These are phyloP conservation scores for Daptonema setosum DNA, from an alignment of 2,888 invertebrate genomes.

Conservation along the genomic window DNA sequence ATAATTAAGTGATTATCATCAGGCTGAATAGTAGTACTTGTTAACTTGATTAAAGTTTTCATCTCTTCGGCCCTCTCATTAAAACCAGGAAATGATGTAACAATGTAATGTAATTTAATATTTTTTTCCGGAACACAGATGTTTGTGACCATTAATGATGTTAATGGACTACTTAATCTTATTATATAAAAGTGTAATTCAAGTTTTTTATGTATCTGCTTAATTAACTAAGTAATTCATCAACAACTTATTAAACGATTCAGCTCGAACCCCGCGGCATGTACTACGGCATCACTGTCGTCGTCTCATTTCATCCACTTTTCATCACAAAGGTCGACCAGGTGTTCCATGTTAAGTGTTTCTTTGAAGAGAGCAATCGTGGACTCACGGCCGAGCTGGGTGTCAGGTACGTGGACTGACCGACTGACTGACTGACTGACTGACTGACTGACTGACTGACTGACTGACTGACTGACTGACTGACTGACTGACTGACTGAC, in stretches of 20 bases:
- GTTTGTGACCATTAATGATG: neutral
- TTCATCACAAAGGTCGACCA: conserved; percentile 28
- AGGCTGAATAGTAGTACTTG: too few relatives aligned
- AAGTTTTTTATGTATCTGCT: neutral
- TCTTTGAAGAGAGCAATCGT: conserved; percentile 25
- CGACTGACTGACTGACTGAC: too few relatives aligned
- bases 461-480: too few relatives aligned
- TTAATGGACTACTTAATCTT: neutral
- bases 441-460: too few relatives aligned
- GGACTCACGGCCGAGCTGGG: conserved; percentile 27
- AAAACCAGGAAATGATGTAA: too few relatives aligned
- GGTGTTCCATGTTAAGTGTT: conserved; percentile 27
- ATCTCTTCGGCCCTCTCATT: too few relatives aligned
- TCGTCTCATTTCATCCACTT: conserved; percentile 26
- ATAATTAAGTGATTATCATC: too few relatives aligned
- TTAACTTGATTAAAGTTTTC: too few relatives aligned
- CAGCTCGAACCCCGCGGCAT: conserved; percentile 26
- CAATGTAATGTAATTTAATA: too few relatives aligned
- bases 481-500: too few relatives aligned
- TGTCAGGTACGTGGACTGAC: conserved; percentile 17
- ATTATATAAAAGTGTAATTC: neutral
- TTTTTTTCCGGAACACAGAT: neutral
- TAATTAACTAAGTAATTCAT: neutral
- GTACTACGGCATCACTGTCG: conserved; percentile 27
- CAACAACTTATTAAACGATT: neutral